These are phyloP conservation scores for Agapostemon virescens DNA, from an alignment of 2,888 invertebrate species.

Conservation along the genomic window DNA sequence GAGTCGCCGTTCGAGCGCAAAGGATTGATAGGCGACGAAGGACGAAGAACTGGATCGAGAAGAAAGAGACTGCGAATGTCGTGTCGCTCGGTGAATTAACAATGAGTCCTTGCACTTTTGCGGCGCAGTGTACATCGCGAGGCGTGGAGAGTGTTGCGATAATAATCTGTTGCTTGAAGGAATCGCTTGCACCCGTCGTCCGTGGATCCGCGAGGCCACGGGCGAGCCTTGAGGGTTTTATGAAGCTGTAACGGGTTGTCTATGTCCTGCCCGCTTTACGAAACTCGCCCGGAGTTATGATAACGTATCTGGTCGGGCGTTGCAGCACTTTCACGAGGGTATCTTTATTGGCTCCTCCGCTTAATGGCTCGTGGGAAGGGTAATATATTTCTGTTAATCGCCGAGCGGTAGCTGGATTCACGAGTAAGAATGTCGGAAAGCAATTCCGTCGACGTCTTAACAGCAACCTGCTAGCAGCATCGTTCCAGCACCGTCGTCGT, in stretches of 20 bases:
- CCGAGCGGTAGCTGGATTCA: constrained; percentile 30
- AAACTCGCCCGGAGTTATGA: constrained; percentile 48
- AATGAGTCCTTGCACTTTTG: neutral
- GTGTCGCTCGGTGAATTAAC: neutral
- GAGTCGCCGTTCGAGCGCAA: too few species aligned
- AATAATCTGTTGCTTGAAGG: neutral
- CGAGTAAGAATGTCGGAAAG: constrained; percentile 33
- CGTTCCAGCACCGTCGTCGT: neutral
- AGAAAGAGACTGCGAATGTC: neutral
- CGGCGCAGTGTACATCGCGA: neutral
- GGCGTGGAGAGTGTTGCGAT: neutral
- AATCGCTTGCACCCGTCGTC: neutral
- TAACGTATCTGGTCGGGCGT: constrained; percentile 51
- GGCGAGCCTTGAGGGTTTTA: constrained; percentile 57
- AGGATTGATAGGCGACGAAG: too few species aligned
- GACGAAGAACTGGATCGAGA: too few species aligned
- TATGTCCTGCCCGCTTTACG: constrained; percentile 36
- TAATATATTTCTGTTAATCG: constrained; percentile 52
- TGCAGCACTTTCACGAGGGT: constrained; percentile 41
- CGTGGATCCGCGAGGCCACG: constrained; percentile 13
- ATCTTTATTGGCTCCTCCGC: constrained; percentile 50
- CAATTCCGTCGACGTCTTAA: constrained; percentile 14
- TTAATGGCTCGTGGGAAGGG: constrained; percentile 47
- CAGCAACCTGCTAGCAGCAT: neutral
- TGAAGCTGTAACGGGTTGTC: constrained; percentile 51